Evolutionary conservation across 1,140 invertebrate species (phyloP), one percentile per base, ranked within the genome.

Genomic region (Danaus plexippus): DNA sequence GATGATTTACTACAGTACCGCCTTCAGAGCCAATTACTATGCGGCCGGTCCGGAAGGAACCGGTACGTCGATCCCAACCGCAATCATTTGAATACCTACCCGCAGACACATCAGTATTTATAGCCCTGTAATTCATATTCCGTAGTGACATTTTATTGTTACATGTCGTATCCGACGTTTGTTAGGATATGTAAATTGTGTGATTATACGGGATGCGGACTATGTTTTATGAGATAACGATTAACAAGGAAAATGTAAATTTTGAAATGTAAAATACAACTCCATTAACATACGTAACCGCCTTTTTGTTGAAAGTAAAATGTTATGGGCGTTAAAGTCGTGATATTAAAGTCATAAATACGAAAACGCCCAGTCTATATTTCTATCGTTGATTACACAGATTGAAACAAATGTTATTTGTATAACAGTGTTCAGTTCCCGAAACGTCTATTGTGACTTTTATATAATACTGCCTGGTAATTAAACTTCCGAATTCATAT

Each of bases 31-130:
- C 78, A 83, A 85, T 85, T 85, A 81, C 80, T 77, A 70, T 78
- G 73, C 77, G 75, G 80, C 58, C 73, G 71, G 70, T 70, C 69
- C 71, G 81, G 79, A 85, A 81, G 80, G 80, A 84, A 84, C 67
- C 72, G 73, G 71, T 67, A 74, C 74, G 72, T 82, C 77, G 77
- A 84, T 79, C 74, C 77, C 62, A 52, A 75, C 77, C 76, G 71
- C 73, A 75, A 76, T 78, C 69, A 82, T 82, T 82, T 85, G 79
- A 85, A 85, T 85, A 84, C 75, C 59, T 77, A 78, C 65, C 68
- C 69, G 68, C 68, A 77, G 77, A 76, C 74, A 77, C 62, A 67
- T 74, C 67, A 51, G 69, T 77, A 82, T 82, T 84, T 82, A 82
- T 77, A 64, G 70, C 68, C 49, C 52, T 66, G 77, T 81, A 77